Evolutionary conservation across 2,888 invertebrate species (phyloP), one percentile per base, ranked within the genome.

Genomic region (Phania funesta): DNA sequence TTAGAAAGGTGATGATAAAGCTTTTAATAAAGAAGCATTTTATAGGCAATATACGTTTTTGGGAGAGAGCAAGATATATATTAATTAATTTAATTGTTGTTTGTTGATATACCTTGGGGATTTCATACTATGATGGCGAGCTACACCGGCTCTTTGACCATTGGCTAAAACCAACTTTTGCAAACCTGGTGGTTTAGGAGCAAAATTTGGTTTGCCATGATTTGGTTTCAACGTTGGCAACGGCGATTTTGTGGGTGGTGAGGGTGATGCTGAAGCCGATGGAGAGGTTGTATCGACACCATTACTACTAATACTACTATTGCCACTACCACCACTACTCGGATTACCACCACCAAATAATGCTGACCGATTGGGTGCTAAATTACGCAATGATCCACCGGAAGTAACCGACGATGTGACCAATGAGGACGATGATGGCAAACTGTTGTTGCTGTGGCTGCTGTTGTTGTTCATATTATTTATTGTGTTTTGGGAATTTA

Each of bases 91-190:
- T 3, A 35, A 38, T 38, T 38, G 11, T 38, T 38, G 70, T n/a
- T 65, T 75, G 52, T 71, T 84, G 74, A 16, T 86, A 85, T 87
- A 95, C 91, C 96, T 94, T 26, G 96, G 96, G 85, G 95, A 93
- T 90, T 95, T 93, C 96, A 97, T 95, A 90, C 96, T 96, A 89
- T 96, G 96, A 85, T 96, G 95, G 82, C 96, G 92, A 9, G 94
- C 93, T 3, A 96, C 95, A 48, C 92, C 87, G 77, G 91, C 87
- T 76, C 90, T 89, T 83, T 88, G 90, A 68, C 89, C 89, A 86
- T 89, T 89, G 71, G 87, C 88, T 79, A 89, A 81, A 73, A 92
- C 91, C 84, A 91, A 84, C 54, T 90, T 88, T 80, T 91, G 91
- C 56, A 93, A 86, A 85, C 92, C 92, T 8, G 96, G 96, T 22